These are phyloP conservation scores for Hyalella azteca DNA, from an alignment of 2,888 invertebrate genomes.

Conservation along the genomic window DNA sequence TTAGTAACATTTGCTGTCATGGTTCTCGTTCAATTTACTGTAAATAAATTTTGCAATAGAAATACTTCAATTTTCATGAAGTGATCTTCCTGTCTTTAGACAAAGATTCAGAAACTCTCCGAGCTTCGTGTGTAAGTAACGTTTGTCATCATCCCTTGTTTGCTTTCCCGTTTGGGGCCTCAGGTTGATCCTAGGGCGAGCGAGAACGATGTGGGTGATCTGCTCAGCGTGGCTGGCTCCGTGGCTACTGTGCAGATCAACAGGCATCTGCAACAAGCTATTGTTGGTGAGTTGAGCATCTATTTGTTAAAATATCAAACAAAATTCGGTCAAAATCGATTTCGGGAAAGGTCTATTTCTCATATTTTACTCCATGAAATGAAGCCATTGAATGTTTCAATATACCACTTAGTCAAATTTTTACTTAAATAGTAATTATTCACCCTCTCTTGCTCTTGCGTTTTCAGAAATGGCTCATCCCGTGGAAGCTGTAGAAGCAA, in stretches of 20 bases:
- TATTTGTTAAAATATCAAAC: no score
- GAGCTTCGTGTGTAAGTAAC: no score
- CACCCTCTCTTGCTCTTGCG: background rate
- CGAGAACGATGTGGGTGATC: conserved; percentile 14
- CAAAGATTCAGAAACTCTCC: no score
- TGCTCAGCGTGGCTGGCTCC: background rate
- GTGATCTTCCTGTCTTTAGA: no score
- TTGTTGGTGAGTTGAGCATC: conserved; percentile 6
- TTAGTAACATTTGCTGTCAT: no score
- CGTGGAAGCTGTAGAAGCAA: conserved; percentile 16
- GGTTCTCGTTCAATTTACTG: no score
- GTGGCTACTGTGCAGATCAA: conserved; percentile 11
- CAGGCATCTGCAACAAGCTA: conserved; percentile 2
- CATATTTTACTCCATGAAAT: background rate
- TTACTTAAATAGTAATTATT: background rate
- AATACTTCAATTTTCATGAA: no score
- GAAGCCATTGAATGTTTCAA: background rate
- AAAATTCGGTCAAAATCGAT: no score
- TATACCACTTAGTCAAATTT: background rate
- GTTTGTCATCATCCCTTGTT: no score
- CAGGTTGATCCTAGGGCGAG: conserved; percentile 16
- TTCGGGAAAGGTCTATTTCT: no score
- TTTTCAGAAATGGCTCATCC: conserved; percentile 26
- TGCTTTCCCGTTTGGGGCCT: no score
- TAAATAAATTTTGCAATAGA: no score